Conservation (phyloP, 2,888 invertebrate species). For the Coenonympha glycerion region DNA sequence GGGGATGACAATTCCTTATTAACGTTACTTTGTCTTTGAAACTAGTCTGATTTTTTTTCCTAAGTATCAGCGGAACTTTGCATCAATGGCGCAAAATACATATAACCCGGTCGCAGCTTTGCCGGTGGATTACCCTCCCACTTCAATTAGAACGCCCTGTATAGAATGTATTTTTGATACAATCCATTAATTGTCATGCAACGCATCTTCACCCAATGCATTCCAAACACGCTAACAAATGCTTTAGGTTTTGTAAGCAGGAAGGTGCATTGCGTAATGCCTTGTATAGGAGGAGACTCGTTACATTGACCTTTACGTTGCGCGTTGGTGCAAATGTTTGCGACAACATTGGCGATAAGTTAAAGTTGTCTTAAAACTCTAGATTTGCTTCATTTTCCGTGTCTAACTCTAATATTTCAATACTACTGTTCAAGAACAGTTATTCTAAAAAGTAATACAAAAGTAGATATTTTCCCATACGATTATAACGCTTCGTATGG, state of each 20-base stretch:
- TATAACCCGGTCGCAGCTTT: no score
- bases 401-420: no score
- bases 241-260: constrained; percentile 21
- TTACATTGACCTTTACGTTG: constrained; percentile 9
- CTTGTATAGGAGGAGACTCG: constrained; percentile 3
- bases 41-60: background rate
- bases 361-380: no score
- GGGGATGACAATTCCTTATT: constrained; percentile 51
- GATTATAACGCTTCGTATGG: no score
- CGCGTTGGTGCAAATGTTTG: background rate
- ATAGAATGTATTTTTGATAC: background rate
- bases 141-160: background rate
- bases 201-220: constrained; percentile 19
- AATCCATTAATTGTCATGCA: constrained; percentile 19
- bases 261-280: constrained; percentile 15
- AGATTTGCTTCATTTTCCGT: no score
- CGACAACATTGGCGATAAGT: background rate
- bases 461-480: no score
- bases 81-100: no score
- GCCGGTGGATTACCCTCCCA: no score
- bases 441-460: no score
- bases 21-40: background rate
- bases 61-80: no score
- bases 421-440: no score
- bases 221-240: constrained; percentile 24